phyloP scores from a whole-genome alignment of 2,888 invertebrate genomes.

The Brenthis daphne region DNA sequence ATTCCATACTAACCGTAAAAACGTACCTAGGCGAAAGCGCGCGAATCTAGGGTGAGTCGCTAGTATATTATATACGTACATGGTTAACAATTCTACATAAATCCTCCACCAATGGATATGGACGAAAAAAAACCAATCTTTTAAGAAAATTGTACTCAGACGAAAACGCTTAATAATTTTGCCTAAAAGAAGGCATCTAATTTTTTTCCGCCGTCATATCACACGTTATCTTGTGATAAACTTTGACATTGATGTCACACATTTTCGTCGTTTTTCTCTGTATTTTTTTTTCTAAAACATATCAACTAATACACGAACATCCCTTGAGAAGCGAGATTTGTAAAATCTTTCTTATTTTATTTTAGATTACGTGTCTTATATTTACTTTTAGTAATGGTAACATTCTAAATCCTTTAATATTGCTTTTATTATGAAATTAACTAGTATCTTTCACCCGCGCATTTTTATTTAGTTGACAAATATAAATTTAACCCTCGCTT shows the following conservation, averaged over 20 bases:
- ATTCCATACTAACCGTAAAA: no score
- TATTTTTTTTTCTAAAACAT: conserved; percentile 19
- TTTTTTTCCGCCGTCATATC: conserved; percentile 24
- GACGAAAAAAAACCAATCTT: conserved; percentile 25
- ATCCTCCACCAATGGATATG: no score
- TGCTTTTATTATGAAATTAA: no score
- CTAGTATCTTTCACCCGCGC: no score
- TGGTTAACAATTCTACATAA: no score
- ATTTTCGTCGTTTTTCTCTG: conserved; percentile 21
- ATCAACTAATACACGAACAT: conserved; percentile 18
- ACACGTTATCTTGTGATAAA: conserved; percentile 36
- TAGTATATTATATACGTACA: no score
- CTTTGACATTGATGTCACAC: conserved; percentile 35
- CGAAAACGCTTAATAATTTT: conserved; percentile 36
- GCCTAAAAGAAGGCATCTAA: conserved; percentile 19
- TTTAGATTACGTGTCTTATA: conserved; percentile 11
- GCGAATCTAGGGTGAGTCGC: no score
- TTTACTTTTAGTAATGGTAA: neutral
- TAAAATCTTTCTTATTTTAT: conserved; percentile 14
- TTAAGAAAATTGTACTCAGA: conserved; percentile 33
- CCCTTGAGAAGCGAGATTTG: conserved; percentile 13
- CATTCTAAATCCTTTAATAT: no score
- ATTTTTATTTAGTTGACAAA: no score
- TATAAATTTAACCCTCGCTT: no score
- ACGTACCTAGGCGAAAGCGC: no score